Percentiles rank a stretch among this genome's conserved stretches.
Conservation (phyloP, 2,113 vertebrate genomes). For the Martes martes region DNA sequence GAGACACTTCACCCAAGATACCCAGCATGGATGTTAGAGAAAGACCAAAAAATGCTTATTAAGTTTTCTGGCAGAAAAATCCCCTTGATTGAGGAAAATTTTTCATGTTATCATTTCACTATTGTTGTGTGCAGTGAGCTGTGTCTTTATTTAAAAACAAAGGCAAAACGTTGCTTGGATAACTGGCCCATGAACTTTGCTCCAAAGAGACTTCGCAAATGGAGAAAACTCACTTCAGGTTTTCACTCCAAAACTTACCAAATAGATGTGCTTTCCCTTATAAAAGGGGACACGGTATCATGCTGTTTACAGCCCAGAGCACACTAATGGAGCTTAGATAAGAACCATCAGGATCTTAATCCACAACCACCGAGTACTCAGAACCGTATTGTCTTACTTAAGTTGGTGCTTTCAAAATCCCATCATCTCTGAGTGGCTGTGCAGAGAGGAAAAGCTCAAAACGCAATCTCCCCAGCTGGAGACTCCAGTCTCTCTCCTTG, state of each 20-base stretch:
- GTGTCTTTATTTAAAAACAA: not conserved
- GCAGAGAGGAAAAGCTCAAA: not conserved
- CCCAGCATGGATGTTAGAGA: not conserved
- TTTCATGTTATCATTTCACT: not conserved
- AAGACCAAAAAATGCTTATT: not conserved
- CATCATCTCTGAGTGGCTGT: not conserved
- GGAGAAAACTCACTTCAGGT: not conserved
- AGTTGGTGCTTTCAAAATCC: not conserved
- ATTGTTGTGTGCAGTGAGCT: not conserved
- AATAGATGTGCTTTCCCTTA: not conserved
- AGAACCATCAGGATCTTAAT: not conserved
- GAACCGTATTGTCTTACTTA: fast-evolving
- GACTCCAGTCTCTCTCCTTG: fast-evolving
- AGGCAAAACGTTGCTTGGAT: not conserved
- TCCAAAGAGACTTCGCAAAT: not conserved
- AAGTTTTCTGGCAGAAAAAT: conserved; percentile 25
- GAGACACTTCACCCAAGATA: not conserved
- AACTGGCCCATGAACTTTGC: not conserved
- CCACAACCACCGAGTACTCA: not conserved
- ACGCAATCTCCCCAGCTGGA: not conserved
- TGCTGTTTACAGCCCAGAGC: not conserved
- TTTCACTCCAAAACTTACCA: not conserved
- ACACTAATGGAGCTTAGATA: not conserved
- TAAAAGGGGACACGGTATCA: not conserved
- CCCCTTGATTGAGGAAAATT: not conserved